Percentiles rank a stretch among this genome's conserved stretches.
These are phyloP conservation scores for Blennius ocellaris DNA, from an alignment of 2,113 vertebrate species.

Conservation along the genomic window DNA sequence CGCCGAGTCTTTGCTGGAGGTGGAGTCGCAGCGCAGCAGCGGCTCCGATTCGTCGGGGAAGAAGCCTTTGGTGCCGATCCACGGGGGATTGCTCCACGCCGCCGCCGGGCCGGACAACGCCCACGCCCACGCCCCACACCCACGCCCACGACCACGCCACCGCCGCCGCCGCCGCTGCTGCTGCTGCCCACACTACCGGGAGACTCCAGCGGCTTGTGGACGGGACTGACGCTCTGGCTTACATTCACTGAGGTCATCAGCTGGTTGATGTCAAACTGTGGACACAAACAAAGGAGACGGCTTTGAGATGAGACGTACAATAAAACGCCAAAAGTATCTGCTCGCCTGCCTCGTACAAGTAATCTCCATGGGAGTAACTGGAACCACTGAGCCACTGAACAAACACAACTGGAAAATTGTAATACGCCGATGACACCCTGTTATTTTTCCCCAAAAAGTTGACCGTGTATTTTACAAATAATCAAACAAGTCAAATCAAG, in stretches of 20 bases:
- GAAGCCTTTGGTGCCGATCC: constrained; percentile 93
- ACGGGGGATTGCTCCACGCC: constrained; percentile 89
- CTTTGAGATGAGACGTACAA: no score
- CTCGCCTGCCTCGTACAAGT: no score
- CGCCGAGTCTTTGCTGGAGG: constrained; percentile 95
- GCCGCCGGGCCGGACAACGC: constrained; percentile 37
- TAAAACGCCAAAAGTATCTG: no score
- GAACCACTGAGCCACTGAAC: no score
- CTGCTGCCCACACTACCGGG: constrained; percentile 40
- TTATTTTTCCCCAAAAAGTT: no score
- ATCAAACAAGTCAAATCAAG: no score
- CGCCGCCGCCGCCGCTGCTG: constrained; percentile 8
- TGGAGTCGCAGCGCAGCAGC: constrained; percentile 95
- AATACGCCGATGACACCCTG: no score
- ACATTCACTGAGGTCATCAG: constrained; percentile 87
- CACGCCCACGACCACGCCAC: no score
- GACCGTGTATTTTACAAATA: no score
- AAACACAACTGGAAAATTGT: no score
- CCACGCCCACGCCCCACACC: no score
- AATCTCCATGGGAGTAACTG: no score
- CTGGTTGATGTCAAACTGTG: constrained; percentile 91
- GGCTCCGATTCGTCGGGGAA: constrained; percentile 95
- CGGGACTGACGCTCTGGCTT: constrained; percentile 83
- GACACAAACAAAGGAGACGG: background rate
- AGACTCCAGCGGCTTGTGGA: constrained; percentile 84